Percentiles rank a stretch among this genome's conserved stretches.
Conservation (phyloP, 2,797 vertebrate genomes). For the Diplodus puntazzo region DNA sequence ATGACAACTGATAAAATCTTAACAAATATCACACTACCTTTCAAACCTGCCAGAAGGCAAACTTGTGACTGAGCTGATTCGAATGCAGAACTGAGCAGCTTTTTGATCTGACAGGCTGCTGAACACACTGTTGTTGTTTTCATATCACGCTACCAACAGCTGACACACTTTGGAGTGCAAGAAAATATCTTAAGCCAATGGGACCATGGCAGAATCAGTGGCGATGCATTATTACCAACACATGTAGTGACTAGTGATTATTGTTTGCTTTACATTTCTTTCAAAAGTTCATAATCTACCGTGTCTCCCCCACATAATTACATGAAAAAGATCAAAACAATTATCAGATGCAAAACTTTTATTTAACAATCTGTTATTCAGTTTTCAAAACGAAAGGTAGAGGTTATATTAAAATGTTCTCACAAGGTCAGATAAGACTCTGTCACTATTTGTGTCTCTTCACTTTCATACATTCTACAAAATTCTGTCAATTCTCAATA, state of each 20-base stretch:
- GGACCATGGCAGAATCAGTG: constrained; percentile 11
- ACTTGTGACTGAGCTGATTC: constrained; percentile 5
- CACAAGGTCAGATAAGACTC: neutral
- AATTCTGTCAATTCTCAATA: neutral
- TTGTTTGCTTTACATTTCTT: neutral
- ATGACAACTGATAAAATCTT: constrained; percentile 15
- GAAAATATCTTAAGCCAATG: constrained; percentile 18
- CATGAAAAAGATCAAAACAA: constrained; percentile 3
- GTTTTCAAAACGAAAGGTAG: neutral
- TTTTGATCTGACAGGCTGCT: constrained; percentile 32
- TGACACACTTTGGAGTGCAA: constrained; percentile 12
- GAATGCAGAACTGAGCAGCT: constrained; percentile 1
- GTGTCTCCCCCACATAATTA: neutral
- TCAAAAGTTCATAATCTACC: neutral
- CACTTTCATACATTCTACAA: neutral
- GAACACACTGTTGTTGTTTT: constrained; percentile 20
- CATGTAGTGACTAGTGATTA: neutral
- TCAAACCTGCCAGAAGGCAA: neutral
- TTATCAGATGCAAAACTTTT: neutral
- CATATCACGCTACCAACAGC: constrained; percentile 12
- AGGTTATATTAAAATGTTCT: neutral
- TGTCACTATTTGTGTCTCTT: neutral
- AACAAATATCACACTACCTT: neutral
- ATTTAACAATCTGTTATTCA: neutral
- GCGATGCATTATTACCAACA: constrained; percentile 28